phyloP scores from a whole-genome alignment of 1,140 invertebrate species.

The Trichonephila clavipes region DNA sequence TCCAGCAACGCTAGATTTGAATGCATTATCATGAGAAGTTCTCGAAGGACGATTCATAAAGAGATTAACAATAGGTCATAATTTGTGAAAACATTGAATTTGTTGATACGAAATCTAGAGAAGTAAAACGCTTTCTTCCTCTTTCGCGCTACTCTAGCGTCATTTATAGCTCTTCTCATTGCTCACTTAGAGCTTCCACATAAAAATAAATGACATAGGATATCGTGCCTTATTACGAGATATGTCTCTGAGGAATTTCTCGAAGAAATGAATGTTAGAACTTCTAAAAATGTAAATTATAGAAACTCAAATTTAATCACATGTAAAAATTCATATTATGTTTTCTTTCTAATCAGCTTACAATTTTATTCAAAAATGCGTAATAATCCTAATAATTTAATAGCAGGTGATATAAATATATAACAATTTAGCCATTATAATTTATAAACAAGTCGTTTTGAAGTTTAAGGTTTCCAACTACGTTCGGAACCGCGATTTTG shows the following conservation, averaged over 20 bases:
- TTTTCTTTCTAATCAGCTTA: too few relatives aligned
- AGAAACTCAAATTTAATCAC: too few relatives aligned
- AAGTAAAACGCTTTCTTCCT: constrained; percentile 38
- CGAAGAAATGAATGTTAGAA: too few relatives aligned
- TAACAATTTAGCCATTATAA: too few relatives aligned
- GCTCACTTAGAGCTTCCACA: neutral
- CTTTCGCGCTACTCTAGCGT: neutral
- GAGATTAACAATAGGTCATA: constrained; percentile 31
- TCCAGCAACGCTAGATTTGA: constrained; percentile 31
- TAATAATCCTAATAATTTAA: too few relatives aligned
- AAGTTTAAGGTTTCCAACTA: too few relatives aligned
- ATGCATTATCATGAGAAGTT: constrained; percentile 17
- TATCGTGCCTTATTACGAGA: neutral
- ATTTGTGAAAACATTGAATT: neutral
- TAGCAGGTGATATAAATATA: too few relatives aligned
- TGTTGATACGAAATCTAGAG: constrained; percentile 9
- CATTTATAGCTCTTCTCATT: neutral
- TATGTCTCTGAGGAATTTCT: neutral
- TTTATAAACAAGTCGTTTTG: too few relatives aligned
- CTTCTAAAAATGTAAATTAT: too few relatives aligned
- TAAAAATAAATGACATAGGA: neutral
- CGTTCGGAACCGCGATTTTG: too few relatives aligned
- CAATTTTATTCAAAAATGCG: too few relatives aligned
- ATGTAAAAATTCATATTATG: too few relatives aligned
- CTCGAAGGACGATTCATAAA: neutral